Conservation (phyloP, 2,888 invertebrate species). For the Drosophila longiperda region DNA sequence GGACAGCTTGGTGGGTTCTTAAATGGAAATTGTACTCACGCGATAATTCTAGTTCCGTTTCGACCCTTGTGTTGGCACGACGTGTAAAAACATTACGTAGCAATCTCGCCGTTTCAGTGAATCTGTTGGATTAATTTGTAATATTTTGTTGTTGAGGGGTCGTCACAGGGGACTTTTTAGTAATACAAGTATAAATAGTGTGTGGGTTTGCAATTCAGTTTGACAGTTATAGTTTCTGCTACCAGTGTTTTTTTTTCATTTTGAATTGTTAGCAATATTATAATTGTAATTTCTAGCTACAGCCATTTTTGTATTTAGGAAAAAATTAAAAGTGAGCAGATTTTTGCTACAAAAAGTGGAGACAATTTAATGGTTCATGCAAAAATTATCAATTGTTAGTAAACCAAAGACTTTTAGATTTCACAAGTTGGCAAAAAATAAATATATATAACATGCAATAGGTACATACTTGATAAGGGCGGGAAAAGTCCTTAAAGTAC, state of each 20-base stretch:
- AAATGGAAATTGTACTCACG: conserved; percentile 90
- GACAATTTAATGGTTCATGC: conserved; percentile 32
- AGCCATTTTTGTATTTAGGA: conserved; percentile 5
- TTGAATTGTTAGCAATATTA: conserved; percentile 74
- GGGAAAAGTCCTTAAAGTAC: conserved; percentile 7
- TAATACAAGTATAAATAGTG: conserved; percentile 14
- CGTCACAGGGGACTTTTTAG: conserved; percentile 35
- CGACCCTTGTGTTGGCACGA: conserved; percentile 91
- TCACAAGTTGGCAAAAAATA: conserved; percentile 18
- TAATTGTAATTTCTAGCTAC: conserved; percentile 27
- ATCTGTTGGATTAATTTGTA: conserved; percentile 87
- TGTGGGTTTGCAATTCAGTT: conserved; percentile 25
- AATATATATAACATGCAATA: conserved; percentile 33
- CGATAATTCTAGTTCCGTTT: conserved; percentile 95
- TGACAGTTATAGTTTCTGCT: conserved; percentile 7
- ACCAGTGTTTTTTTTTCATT: conserved; percentile 54
- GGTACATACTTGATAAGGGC: conserved; percentile 16
- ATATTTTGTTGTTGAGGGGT: conserved; percentile 23
- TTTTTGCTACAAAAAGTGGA: conserved; percentile 27
- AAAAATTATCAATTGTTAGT: conserved; percentile 25
- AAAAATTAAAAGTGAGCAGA: conserved; percentile 38
- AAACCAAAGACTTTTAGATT: conserved; percentile 13
- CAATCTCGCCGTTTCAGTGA: conserved; percentile 98
- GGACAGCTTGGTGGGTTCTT: conserved; percentile 22
- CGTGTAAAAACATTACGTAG: conserved; percentile 95